Evolutionary conservation across 1,140 invertebrate genomes (phyloP).

Genomic region (Papilio polyxenes): DNA sequence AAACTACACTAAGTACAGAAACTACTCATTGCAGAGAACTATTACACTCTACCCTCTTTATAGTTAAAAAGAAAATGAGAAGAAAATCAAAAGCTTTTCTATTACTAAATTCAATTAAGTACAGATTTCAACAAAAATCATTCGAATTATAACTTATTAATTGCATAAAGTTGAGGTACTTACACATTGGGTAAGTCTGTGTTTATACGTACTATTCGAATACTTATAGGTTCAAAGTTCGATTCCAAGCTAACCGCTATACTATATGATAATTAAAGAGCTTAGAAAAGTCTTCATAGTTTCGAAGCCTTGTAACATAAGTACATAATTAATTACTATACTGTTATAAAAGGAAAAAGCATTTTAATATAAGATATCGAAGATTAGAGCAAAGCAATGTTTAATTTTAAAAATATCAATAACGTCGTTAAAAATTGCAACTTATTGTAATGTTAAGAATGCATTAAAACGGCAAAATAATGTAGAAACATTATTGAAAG

Average conservation of each 20-base stretch:
- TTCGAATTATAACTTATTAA: background rate
- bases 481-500: slow-evolving; percentile 48
- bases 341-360: background rate
- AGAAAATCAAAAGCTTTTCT: background rate
- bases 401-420: no score
- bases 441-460: slow-evolving; percentile 2
- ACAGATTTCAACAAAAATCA: background rate
- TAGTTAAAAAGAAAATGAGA: background rate
- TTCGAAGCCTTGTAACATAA: no score
- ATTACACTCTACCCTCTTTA: no score
- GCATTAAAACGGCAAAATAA: background rate
- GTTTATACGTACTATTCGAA: background rate
- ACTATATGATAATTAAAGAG: background rate
- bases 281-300: background rate
- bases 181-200: background rate
- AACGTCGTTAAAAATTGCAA: no score
- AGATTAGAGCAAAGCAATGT: background rate
- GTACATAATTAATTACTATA: no score
- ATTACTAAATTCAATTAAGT: background rate
- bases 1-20: no score
- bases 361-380: background rate
- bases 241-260: background rate
- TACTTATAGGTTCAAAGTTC: background rate
- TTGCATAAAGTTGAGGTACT: background rate
- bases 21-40: no score